Percentiles rank a stretch among this genome's conserved stretches.
phyloP scores from a whole-genome alignment of 1,140 invertebrate species.

The Papilio polytes region DNA sequence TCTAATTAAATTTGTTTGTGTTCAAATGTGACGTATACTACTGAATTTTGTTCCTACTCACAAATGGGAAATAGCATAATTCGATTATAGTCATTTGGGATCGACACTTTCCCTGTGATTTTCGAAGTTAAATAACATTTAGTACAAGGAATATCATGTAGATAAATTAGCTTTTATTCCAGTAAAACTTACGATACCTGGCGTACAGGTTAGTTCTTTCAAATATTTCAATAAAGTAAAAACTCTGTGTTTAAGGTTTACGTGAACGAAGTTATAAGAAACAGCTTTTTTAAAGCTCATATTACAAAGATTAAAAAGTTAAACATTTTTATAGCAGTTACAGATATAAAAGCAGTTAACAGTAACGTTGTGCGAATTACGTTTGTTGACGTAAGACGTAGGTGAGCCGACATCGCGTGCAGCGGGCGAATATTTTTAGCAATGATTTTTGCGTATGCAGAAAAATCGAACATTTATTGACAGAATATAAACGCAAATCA shows the following conservation, averaged over 20 bases:
- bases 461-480: not conserved
- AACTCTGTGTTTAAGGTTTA: not conserved
- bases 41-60: not conserved
- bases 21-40: not conserved
- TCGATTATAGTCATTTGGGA: not conserved
- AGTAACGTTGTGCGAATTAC: not conserved
- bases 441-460: not conserved
- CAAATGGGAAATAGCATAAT: not conserved
- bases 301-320: not conserved
- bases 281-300: not conserved
- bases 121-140: not conserved
- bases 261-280: too few relatives aligned
- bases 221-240: too few relatives aligned
- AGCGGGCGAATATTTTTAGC: conserved; percentile 8
- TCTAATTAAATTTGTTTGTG: not conserved
- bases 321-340: conserved; percentile 7
- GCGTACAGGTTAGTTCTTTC: too few relatives aligned
- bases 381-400: conserved; percentile 1
- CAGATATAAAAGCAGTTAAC: conserved; percentile 10
- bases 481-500: not conserved
- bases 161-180: not conserved
- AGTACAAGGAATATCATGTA: too few relatives aligned
- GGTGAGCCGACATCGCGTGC: not conserved
- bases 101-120: not conserved
- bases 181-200: too few relatives aligned